Evolutionary conservation across 2,888 invertebrate genomes (phyloP).

Genomic region (Acanthosepion esculentum): DNA sequence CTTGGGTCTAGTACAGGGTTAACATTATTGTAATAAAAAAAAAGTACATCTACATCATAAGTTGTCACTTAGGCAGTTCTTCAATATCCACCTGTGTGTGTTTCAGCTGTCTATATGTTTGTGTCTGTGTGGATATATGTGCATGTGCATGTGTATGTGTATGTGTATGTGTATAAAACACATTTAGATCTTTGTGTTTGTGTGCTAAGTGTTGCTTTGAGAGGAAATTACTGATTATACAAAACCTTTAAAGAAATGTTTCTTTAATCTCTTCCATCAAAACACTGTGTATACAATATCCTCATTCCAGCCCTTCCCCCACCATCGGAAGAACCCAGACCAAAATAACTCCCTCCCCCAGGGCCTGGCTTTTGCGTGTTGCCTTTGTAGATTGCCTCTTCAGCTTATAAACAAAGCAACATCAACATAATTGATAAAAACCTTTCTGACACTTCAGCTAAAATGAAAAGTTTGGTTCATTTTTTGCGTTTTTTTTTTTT

Average conservation of each 20-base stretch:
- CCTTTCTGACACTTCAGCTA: neutral
- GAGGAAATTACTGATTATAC: neutral
- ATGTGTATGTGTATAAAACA: neutral
- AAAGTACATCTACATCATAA: no score
- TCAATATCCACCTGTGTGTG: no score
- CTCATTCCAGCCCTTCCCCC: neutral
- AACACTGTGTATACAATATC: neutral
- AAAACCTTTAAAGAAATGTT: neutral
- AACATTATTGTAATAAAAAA: no score
- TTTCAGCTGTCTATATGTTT: neutral
- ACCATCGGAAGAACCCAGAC: neutral
- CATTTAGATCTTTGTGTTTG: neutral
- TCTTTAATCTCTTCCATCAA: conserved; percentile 22
- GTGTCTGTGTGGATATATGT: neutral
- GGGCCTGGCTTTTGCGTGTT: neutral
- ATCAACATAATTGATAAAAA: conserved; percentile 9
- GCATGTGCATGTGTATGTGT: neutral
- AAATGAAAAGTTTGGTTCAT: neutral
- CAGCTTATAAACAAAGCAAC: neutral
- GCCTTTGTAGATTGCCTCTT: neutral
- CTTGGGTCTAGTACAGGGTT: no score
- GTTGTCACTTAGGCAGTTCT: no score
- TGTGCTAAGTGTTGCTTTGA: neutral
- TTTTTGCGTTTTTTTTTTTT: neutral
- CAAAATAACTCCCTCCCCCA: neutral